Conservation (phyloP, 2,888 invertebrate species). For the Alsophila aescularia region DNA sequence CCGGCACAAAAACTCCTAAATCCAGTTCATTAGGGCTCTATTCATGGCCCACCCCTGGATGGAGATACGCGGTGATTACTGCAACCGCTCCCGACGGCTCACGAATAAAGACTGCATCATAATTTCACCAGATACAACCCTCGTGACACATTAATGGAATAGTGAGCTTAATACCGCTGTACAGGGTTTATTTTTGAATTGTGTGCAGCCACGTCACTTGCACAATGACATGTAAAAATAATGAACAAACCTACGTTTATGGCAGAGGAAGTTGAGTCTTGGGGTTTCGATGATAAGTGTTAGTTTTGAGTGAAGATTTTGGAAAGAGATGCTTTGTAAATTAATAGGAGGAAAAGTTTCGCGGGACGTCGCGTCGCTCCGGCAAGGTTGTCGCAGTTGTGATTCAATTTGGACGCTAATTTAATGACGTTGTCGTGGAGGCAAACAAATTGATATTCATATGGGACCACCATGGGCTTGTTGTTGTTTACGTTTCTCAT, state of each 20-base stretch:
- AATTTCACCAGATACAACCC: conserved; percentile 83
- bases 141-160: conserved; percentile 57
- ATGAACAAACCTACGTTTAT: conserved; percentile 77
- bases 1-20: conserved; percentile 84
- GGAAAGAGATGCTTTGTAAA: conserved; percentile 79
- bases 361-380: conserved; percentile 77
- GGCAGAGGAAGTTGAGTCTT: conserved; percentile 65
- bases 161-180: conserved; percentile 58
- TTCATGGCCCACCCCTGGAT: conserved; percentile 83
- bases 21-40: conserved; percentile 85
- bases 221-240: conserved; percentile 85
- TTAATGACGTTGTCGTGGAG: conserved; percentile 79
- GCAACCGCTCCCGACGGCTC: conserved; percentile 85
- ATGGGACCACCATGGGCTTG: conserved; percentile 75
- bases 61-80: conserved; percentile 85
- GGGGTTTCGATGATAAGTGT: conserved; percentile 49
- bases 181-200: conserved; percentile 65
- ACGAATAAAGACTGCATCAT: conserved; percentile 85
- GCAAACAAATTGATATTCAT: conserved; percentile 84
- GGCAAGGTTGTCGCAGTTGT: conserved; percentile 83
- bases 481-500: conserved; percentile 67
- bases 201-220: conserved; percentile 69
- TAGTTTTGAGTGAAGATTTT: conserved; percentile 53
- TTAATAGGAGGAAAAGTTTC: conserved; percentile 84
- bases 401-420: conserved; percentile 85